These are phyloP conservation scores for Idaea straminata DNA, from an alignment of 2,888 invertebrate genomes.

Conservation along the genomic window DNA sequence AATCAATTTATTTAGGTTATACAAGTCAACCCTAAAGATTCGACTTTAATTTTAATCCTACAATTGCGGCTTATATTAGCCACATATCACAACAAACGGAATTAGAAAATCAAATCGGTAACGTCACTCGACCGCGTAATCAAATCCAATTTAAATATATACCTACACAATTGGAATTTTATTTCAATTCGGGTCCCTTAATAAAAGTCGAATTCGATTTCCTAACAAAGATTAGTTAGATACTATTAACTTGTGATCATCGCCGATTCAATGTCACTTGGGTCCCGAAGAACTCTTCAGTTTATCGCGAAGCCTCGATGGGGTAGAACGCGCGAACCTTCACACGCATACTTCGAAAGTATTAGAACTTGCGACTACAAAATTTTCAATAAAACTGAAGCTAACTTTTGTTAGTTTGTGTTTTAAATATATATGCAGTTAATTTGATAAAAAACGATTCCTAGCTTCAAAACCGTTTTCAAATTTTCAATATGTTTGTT, in stretches of 20 bases:
- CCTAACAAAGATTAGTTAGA: not conserved
- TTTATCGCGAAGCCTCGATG: constrained; percentile 18
- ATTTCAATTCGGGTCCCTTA: not conserved
- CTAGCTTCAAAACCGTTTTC: not conserved
- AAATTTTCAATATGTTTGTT: constrained; percentile 15
- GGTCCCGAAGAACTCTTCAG: constrained; percentile 8
- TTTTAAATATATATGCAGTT: not conserved
- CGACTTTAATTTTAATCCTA: not conserved
- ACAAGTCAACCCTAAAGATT: too few relatives aligned
- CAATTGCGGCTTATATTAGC: not conserved
- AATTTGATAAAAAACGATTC: not conserved
- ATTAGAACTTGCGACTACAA: constrained; percentile 5
- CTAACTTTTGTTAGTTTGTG: not conserved
- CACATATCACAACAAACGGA: not conserved
- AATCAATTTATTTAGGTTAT: too few relatives aligned
- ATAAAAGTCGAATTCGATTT: not conserved
- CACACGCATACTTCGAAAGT: constrained; percentile 8
- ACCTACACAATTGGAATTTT: not conserved
- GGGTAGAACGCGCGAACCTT: constrained; percentile 11
- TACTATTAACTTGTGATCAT: constrained; percentile 2
- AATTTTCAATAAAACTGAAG: not conserved
- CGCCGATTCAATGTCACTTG: constrained; percentile 5
- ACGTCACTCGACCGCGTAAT: not conserved
- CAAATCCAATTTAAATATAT: not conserved
- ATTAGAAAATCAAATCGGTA: not conserved